Conservation (phyloP, 1,140 invertebrate species). For the Teleopsis dalmanni region DNA sequence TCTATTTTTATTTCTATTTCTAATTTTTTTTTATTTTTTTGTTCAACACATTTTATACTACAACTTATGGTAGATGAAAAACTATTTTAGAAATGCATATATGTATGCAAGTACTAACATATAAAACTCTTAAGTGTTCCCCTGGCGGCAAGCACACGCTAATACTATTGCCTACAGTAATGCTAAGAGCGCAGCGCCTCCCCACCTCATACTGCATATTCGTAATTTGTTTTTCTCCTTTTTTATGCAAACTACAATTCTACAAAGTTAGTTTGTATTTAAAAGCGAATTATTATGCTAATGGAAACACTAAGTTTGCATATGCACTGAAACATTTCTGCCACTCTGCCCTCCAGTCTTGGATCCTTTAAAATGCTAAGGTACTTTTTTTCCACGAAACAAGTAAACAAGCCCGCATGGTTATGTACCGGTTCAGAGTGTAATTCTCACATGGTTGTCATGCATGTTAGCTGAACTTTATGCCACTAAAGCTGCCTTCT, state of each 20-base stretch:
- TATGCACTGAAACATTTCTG: not conserved
- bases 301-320: not conserved
- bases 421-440: not conserved
- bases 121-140: too few species aligned
- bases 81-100: slow-evolving; percentile 7
- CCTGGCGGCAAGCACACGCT: not conserved
- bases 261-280: not conserved
- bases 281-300: not conserved
- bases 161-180: too few species aligned
- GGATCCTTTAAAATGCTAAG: not conserved
- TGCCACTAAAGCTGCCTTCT: too few species aligned
- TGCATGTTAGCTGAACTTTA: slow-evolving; percentile 1
- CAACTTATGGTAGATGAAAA: slow-evolving; percentile 1
- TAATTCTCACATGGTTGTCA: slow-evolving; percentile 3
- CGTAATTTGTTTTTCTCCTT: not conserved
- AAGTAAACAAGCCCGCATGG: not conserved
- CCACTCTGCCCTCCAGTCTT: not conserved
- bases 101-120: not conserved
- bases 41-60: not conserved
- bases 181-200: too few species aligned
- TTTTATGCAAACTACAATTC: not conserved
- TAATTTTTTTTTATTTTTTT: not conserved
- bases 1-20: not conserved
- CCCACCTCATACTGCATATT: too few species aligned
- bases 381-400: not conserved